Conservation (phyloP, 92 coral and sea anemone genomes). For the Heteractis magnifica region DNA sequence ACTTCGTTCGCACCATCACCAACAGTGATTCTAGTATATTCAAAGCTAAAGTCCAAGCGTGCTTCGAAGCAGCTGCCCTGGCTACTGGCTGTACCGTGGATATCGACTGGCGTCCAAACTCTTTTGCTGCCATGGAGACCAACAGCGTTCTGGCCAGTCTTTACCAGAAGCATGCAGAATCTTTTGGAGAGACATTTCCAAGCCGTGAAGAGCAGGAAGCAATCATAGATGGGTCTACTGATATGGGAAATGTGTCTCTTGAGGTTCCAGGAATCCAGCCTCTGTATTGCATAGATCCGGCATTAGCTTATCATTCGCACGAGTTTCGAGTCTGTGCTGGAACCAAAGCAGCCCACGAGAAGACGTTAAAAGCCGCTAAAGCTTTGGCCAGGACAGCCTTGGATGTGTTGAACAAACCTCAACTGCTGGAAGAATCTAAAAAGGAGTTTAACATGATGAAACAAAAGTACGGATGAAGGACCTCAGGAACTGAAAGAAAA, state of each 20-base stretch:
- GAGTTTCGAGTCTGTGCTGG: constrained; percentile 76
- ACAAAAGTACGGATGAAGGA: not conserved
- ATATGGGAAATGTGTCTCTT: constrained; percentile 88
- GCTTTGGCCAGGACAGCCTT: constrained; percentile 78
- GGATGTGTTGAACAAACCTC: constrained; percentile 58
- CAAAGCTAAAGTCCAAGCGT: constrained; percentile 46
- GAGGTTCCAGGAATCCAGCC: constrained; percentile 85
- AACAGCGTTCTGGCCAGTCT: constrained; percentile 67
- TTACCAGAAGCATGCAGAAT: constrained; percentile 75
- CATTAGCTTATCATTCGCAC: constrained; percentile 67
- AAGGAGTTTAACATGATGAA: constrained; percentile 54
- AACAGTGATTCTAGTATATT: constrained; percentile 57
- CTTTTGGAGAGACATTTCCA: constrained; percentile 65
- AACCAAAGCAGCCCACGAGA: constrained; percentile 70
- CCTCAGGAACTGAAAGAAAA: not conserved
- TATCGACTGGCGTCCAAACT: constrained; percentile 58
- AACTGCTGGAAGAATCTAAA: constrained; percentile 53
- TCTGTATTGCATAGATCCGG: constrained; percentile 58
- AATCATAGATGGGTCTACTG: constrained; percentile 87
- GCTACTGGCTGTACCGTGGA: constrained; percentile 81
- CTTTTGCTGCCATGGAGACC: constrained; percentile 67
- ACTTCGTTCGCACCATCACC: constrained; percentile 61
- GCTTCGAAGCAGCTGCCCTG: constrained; percentile 80
- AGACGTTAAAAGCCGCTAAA: constrained; percentile 76
- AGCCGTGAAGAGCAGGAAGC: constrained; percentile 69